Percentiles rank a stretch among this genome's conserved stretches.
phyloP scores from a whole-genome alignment of 2,888 invertebrate species.

The Stomorhina lunata region DNA sequence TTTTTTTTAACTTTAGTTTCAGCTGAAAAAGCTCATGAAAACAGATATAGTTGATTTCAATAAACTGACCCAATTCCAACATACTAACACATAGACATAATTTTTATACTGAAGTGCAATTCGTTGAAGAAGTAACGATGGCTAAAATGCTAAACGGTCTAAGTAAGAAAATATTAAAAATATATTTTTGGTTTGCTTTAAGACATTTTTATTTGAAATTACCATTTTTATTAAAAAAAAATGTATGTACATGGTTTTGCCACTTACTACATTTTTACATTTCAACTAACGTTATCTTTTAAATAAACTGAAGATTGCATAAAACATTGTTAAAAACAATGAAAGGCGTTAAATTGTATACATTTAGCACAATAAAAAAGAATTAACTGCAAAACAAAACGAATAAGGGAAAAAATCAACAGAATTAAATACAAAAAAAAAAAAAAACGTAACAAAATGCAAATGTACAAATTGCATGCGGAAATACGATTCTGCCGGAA shows the following conservation, averaged over 20 bases:
- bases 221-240: too few species aligned
- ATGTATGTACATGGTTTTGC: too few species aligned
- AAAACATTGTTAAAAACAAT: constrained; percentile 42
- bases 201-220: too few species aligned
- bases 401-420: background rate
- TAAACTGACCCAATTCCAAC: constrained; percentile 28
- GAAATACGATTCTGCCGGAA: constrained; percentile 71
- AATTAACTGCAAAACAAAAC: background rate
- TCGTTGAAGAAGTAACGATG: too few species aligned
- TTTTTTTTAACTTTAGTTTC: background rate
- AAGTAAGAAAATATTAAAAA: too few species aligned
- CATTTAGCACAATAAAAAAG: constrained; percentile 34
- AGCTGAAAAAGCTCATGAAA: background rate
- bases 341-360: constrained; percentile 56
- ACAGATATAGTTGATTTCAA: constrained; percentile 16
- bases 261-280: too few species aligned
- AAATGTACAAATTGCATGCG: constrained; percentile 75
- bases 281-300: too few species aligned
- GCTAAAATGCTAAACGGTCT: too few species aligned
- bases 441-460: constrained; percentile 47
- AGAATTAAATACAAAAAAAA: background rate
- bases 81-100: background rate
- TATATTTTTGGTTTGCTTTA: too few species aligned
- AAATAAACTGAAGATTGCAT: background rate
- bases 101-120: too few species aligned